phyloP scores from a whole-genome alignment of 1,140 invertebrate species.

The Hirudo medicinalis region DNA sequence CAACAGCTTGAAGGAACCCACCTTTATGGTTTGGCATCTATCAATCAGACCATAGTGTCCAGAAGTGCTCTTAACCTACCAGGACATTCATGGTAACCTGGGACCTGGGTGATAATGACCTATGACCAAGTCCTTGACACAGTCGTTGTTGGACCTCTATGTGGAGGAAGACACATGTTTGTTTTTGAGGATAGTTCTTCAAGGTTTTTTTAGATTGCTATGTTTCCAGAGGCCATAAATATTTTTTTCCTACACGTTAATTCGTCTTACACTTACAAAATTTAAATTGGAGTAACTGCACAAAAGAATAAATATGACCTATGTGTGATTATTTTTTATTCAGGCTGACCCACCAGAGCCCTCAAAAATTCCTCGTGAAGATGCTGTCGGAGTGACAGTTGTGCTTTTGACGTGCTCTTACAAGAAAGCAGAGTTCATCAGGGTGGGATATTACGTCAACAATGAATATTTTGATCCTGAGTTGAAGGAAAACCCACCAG shows the following conservation, averaged over 20 bases:
- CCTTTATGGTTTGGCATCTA: constrained; percentile 44
- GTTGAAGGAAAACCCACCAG: constrained; percentile 81
- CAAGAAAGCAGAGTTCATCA: constrained; percentile 77
- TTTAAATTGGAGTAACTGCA: too few relatives aligned
- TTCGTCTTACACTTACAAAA: too few relatives aligned
- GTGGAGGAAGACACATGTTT: constrained; percentile 93
- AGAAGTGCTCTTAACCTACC: constrained; percentile 56
- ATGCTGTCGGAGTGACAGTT: constrained; percentile 91
- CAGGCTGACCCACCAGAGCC: constrained; percentile 88
- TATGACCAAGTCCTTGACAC: constrained; percentile 79
- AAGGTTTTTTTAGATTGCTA: too few relatives aligned
- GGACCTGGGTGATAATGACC: constrained; percentile 89
- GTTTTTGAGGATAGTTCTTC: constrained; percentile 62
- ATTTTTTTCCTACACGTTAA: too few relatives aligned
- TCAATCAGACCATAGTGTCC: constrained; percentile 59
- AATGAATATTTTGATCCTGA: constrained; percentile 91
- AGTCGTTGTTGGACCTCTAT: constrained; percentile 90
- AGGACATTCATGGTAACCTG: constrained; percentile 65
- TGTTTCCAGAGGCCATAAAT: not conserved
- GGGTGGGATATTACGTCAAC: constrained; percentile 97
- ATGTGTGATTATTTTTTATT: too few relatives aligned
- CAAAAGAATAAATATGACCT: too few relatives aligned
- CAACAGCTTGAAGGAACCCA: constrained; percentile 41
- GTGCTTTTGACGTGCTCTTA: constrained; percentile 91
- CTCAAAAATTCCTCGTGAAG: constrained; percentile 77